Evolutionary conservation across 1,140 invertebrate genomes (phyloP), one percentile per base, ranked within the genome.

Genomic region (Anoplophora glabripennis): DNA sequence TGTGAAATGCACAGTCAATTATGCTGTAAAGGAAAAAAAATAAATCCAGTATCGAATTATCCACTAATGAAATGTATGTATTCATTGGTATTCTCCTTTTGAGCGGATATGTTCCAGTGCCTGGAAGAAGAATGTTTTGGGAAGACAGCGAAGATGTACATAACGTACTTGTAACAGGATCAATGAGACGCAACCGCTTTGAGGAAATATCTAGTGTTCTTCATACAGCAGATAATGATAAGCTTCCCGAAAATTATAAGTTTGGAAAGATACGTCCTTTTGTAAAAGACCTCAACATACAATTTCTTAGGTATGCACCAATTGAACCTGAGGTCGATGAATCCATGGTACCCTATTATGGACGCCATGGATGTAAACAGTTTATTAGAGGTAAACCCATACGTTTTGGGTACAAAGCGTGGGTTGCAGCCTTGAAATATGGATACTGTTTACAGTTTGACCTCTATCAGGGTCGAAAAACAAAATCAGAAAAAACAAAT

Each of bases 101-200:
- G 7, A 70, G 57, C 62, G 65, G 65, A 11, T 67, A 68, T 47
- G 42, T 45, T 45, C 42, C 42, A 17, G 14, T 45, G 15, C 42
- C 56, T 7, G 49, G 63, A 49, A 54, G 44, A 37, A 38, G 38
- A 14, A 69, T 69, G 67, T 71, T 56, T 51, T 68, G 63, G 64
- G 61, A 71, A 52, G 62, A 49, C 10, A 47, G 42, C 18, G 36
- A 52, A 12, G 66, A 71, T 47, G 40, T 55, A 18, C 45, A 68
- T 40, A 69, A 69, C 59, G 53, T 57, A 46, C 49, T 71, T 21
- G 59, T 71, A 12, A 54, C 56, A 35, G 40, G 51, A 48, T 59
- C 62, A 35, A 62, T 69, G 17, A 59, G 64, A 14, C 57, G 61
- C 37, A 54, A 71, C 57, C 52, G 60, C 45, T 71, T 69, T 52